phyloP scores from a whole-genome alignment of 2,888 invertebrate genomes.

The Drosophila mimetica region DNA sequence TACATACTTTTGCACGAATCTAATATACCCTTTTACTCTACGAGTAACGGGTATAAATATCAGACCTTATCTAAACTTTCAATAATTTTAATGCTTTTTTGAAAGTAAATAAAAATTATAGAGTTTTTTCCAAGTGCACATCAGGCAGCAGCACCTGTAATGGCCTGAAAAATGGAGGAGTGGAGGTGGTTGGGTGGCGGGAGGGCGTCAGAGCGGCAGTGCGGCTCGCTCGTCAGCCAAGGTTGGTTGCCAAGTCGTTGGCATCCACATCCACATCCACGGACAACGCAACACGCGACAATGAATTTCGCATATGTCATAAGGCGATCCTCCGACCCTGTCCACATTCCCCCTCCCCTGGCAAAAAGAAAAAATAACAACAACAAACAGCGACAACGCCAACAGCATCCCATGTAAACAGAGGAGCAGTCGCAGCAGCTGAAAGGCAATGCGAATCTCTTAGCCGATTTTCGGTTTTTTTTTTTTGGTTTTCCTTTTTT shows the following conservation, averaged over 20 bases:
- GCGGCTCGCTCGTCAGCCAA: constrained; percentile 64
- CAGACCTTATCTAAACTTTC: no score
- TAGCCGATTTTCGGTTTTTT: constrained; percentile 34
- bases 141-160: constrained; percentile 38
- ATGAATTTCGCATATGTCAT: constrained; percentile 82
- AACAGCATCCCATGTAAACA: constrained; percentile 65
- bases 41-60: no score
- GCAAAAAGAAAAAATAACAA: constrained; percentile 9
- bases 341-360: constrained; percentile 8
- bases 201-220: constrained; percentile 4
- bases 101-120: no score
- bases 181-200: constrained; percentile 36
- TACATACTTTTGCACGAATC: no score
- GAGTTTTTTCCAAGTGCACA: not conserved
- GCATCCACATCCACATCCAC: constrained; percentile 54
- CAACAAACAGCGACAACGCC: constrained; percentile 19
- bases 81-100: no score
- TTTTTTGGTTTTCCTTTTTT: constrained; percentile 33
- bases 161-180: constrained; percentile 2
- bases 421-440: constrained; percentile 60
- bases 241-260: constrained; percentile 65
- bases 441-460: constrained; percentile 63
- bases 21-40: no score
- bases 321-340: constrained; percentile 41
- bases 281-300: constrained; percentile 75